These are phyloP conservation scores for Timema podura DNA, from an alignment of 2,888 invertebrate genomes.

Conservation along the genomic window DNA sequence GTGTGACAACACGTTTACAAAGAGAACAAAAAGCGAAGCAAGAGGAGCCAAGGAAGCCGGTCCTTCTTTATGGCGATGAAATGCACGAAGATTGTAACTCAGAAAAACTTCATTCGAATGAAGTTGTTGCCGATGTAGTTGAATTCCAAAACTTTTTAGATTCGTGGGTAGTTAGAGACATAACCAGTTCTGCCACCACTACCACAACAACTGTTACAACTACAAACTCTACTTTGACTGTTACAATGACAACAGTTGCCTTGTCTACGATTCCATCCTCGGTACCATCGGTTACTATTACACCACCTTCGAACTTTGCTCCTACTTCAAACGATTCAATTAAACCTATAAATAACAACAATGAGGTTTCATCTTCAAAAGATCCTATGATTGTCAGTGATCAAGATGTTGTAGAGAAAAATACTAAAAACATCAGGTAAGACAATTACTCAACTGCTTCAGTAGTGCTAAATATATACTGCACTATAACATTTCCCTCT, in stretches of 20 bases:
- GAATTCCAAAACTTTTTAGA: too few species aligned
- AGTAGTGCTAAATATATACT: too few species aligned
- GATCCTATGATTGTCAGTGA: constrained; percentile 21
- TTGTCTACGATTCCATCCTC: constrained; percentile 28
- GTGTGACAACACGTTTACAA: constrained; percentile 81
- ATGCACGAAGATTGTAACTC: too few species aligned
- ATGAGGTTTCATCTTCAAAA: constrained; percentile 20
- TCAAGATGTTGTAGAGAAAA: constrained; percentile 19
- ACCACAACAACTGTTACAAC: constrained; percentile 38
- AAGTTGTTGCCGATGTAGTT: too few species aligned
- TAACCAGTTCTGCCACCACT: constrained; percentile 30
- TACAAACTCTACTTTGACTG: constrained; percentile 35
- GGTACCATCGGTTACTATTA: constrained; percentile 21
- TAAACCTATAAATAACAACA: constrained; percentile 21
- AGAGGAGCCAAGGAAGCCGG: constrained; percentile 31
- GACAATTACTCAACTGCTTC: background rate
- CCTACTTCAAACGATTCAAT: constrained; percentile 19
- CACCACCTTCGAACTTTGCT: constrained; percentile 9
- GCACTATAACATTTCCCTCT: too few species aligned
- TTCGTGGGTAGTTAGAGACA: too few species aligned
- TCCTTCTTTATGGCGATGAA: too few species aligned
- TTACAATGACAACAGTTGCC: constrained; percentile 29
- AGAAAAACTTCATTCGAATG: too few species aligned
- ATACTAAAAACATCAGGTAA: constrained; percentile 23
- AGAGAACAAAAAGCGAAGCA: constrained; percentile 68